Percentiles rank a stretch among this genome's conserved stretches.
phyloP scores from a whole-genome alignment of 2,888 invertebrate species.

The Agrochola lychnidis region DNA sequence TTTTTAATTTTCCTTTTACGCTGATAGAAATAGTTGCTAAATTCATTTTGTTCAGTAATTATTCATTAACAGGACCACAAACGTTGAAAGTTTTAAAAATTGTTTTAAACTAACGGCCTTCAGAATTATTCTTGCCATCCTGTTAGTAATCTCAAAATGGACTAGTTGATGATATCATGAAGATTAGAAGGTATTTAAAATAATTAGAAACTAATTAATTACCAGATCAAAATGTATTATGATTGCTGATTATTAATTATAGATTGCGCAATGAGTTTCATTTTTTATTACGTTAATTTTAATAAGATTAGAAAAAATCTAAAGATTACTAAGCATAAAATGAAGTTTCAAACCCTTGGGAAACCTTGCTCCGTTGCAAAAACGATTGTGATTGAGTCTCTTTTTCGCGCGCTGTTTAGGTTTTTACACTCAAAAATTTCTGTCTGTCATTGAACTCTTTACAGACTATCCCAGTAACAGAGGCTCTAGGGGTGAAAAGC shows the following conservation, averaged over 20 bases:
- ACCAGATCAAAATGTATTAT: not conserved
- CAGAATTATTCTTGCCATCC: not conserved
- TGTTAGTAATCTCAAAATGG: not conserved
- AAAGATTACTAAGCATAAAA: not conserved
- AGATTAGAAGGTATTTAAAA: slow-evolving; percentile 18
- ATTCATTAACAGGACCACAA: not conserved
- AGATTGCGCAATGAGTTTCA: not conserved
- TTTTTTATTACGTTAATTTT: not conserved
- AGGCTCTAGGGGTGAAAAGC: too few species aligned
- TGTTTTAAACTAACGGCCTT: not conserved
- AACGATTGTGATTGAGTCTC: too few species aligned
- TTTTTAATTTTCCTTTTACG: slow-evolving; percentile 38
- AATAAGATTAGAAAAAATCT: not conserved
- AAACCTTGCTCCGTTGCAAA: not conserved
- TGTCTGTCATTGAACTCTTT: not conserved
- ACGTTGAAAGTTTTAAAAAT: not conserved
- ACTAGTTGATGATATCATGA: not conserved
- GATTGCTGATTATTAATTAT: not conserved
- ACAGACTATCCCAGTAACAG: not conserved
- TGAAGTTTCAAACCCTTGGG: not conserved
- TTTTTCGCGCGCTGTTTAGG: not conserved
- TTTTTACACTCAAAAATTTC: not conserved
- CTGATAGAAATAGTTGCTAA: slow-evolving; percentile 31
- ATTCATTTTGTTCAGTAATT: slow-evolving; percentile 17
- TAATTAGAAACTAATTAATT: not conserved